These are phyloP conservation scores for Maniola jurtina DNA, from an alignment of 1,140 invertebrate species.

Conservation along the genomic window DNA sequence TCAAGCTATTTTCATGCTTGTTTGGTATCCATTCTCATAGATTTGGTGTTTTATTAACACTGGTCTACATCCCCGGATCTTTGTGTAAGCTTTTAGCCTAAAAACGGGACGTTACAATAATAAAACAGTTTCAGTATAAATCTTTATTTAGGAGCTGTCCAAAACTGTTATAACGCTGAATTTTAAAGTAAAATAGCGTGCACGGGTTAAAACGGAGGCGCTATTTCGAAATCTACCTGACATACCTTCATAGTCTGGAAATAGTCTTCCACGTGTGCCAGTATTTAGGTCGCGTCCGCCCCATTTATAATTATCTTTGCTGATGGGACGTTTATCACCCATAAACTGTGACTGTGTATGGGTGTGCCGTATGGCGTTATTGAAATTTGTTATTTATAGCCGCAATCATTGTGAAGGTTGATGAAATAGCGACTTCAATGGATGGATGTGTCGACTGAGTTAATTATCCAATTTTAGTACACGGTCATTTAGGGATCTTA, in stretches of 20 bases:
- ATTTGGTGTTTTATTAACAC: too few species aligned
- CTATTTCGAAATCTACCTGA: constrained; percentile 70
- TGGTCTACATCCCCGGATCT: too few species aligned
- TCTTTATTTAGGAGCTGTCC: background rate
- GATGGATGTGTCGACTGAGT: background rate
- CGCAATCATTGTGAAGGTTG: constrained; percentile 1
- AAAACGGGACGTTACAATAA: too few species aligned
- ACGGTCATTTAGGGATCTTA: background rate
- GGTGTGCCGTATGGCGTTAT: constrained; percentile 29
- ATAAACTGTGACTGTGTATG: constrained; percentile 47
- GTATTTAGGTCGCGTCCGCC: constrained; percentile 68
- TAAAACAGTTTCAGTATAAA: too few species aligned
- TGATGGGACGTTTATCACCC: constrained; percentile 54
- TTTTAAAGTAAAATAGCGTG: constrained; percentile 34
- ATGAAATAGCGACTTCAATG: background rate
- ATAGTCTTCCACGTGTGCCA: constrained; percentile 63
- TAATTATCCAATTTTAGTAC: constrained; percentile 7
- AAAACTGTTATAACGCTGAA: constrained; percentile 28
- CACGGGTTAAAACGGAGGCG: constrained; percentile 37
- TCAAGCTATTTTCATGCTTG: background rate
- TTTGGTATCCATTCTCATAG: too few species aligned
- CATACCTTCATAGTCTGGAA: constrained; percentile 63
- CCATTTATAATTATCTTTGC: constrained; percentile 66
- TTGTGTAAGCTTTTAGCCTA: too few species aligned
- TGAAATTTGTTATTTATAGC: constrained; percentile 24